phyloP scores from a whole-genome alignment of 1,140 invertebrate species.

The Drosophila murphyi region DNA sequence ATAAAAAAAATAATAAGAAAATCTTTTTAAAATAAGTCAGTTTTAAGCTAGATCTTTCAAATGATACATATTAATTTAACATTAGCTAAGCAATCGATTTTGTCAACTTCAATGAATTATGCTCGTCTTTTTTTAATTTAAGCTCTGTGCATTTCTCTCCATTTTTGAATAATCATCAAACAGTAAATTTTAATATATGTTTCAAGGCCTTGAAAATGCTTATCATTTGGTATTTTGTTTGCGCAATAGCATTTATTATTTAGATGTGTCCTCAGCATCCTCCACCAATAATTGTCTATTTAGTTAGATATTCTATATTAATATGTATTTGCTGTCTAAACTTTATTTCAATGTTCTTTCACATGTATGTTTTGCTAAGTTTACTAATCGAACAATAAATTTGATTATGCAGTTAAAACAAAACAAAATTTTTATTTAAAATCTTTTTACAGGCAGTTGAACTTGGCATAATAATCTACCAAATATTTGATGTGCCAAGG shows the following conservation, averaged over 20 bases:
- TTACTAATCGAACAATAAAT: slow-evolving; percentile 53
- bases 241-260: slow-evolving; percentile 52
- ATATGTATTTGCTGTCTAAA: slow-evolving; percentile 42
- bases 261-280: slow-evolving; percentile 43
- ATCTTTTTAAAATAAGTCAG: slow-evolving; percentile 37
- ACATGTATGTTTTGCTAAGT: slow-evolving; percentile 57
- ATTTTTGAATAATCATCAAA: too few species aligned
- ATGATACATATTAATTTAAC: slow-evolving; percentile 31
- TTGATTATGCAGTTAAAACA: neutral
- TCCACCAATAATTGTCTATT: slow-evolving; percentile 44
- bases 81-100: too few species aligned
- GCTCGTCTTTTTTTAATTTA: slow-evolving; percentile 41
- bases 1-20: slow-evolving; percentile 38
- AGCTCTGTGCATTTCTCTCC: slow-evolving; percentile 52
- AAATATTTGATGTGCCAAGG: too few species aligned
- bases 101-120: slow-evolving; percentile 33
- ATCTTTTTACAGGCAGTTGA: too few species aligned
- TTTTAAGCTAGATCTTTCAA: slow-evolving; percentile 66
- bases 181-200: neutral
- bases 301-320: slow-evolving; percentile 43
- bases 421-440: too few species aligned
- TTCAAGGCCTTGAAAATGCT: slow-evolving; percentile 1
- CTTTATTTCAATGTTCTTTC: slow-evolving; percentile 53
- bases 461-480: too few species aligned
- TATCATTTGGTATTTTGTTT: slow-evolving; percentile 35